Evolutionary conservation across 2,797 vertebrate genomes (phyloP).

Genomic region (Spinus olivaceus): DNA sequence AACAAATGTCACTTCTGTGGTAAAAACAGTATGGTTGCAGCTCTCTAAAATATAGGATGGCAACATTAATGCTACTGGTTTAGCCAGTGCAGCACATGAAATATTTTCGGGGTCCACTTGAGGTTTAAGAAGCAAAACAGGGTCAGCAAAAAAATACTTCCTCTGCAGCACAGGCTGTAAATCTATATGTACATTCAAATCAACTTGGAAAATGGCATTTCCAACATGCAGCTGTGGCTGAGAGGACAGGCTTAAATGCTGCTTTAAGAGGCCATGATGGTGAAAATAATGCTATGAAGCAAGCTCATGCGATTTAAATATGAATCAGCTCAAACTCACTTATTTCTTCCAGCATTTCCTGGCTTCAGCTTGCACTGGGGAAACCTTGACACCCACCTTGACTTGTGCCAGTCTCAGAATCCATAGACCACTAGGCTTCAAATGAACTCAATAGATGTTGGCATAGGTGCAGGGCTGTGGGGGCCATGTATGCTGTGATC

Average conservation of each 20-base stretch:
- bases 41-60: not conserved
- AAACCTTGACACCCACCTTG: not conserved
- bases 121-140: constrained; percentile 13
- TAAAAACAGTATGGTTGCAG: not conserved
- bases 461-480: not conserved
- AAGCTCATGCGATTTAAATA: not conserved
- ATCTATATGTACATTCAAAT: not conserved
- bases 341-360: not conserved
- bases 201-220: not conserved
- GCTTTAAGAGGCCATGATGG: not conserved
- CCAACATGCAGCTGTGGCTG: not conserved
- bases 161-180: not conserved
- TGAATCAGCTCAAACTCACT: not conserved
- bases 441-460: not conserved
- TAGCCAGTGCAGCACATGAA: not conserved
- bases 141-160: constrained; percentile 6
- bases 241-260: not conserved
- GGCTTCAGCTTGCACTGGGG: not conserved
- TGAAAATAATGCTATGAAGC: not conserved
- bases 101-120: not conserved
- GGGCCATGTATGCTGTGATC: not conserved
- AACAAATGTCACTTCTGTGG: not conserved
- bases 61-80: not conserved
- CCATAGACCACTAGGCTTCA: not conserved
- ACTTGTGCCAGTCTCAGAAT: not conserved